Conservation (phyloP, 1,140 invertebrate genomes). For the Drosophila leontia region DNA sequence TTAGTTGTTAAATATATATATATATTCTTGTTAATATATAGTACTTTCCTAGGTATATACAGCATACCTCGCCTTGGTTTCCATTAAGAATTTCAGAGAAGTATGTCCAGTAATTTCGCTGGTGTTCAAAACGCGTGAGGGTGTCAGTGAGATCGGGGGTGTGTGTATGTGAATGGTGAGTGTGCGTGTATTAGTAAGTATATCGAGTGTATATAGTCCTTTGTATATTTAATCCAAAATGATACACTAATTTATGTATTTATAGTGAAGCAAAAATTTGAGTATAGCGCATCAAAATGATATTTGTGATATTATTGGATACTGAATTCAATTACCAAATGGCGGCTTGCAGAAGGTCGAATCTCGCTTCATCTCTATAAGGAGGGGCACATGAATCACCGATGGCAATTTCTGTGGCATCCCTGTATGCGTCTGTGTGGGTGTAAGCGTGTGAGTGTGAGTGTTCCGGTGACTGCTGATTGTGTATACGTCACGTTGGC, state of each 20-base stretch:
- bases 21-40: constrained; percentile 51
- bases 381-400: background rate
- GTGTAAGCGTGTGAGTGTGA: constrained; percentile 35
- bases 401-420: background rate
- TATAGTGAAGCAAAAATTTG: constrained; percentile 46
- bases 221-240: constrained; percentile 63
- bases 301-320: constrained; percentile 49
- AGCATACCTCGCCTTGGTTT: constrained; percentile 45
- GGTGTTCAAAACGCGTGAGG: constrained; percentile 37
- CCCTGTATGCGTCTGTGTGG: constrained; percentile 26
- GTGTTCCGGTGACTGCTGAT: constrained; percentile 64
- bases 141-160: constrained; percentile 1
- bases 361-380: constrained; percentile 27
- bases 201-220: constrained; percentile 45
- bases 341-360: constrained; percentile 28
- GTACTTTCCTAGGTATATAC: constrained; percentile 56
- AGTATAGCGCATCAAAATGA: constrained; percentile 64
- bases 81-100: constrained; percentile 54
- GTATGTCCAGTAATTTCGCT: constrained; percentile 55
- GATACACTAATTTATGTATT: constrained; percentile 51
- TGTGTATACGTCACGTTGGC: constrained; percentile 80
- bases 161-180: constrained; percentile 22
- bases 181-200: constrained; percentile 49
- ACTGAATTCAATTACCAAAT: constrained; percentile 34
- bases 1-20: constrained; percentile 63